Conservation (phyloP, 2,888 invertebrate species). For the Lumbricus terrestris region DNA sequence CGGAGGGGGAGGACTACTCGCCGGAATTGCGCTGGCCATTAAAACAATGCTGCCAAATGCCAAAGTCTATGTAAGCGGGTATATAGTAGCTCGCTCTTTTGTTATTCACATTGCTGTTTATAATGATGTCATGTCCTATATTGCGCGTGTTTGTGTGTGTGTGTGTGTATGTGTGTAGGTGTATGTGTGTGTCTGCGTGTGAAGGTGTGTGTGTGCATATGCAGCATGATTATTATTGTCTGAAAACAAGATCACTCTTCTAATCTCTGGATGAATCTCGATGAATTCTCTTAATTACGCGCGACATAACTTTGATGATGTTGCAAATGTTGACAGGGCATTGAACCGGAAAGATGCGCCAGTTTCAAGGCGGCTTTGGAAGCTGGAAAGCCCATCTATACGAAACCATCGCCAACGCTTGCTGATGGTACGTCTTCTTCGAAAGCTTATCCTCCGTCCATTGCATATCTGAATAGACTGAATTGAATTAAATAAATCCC, state of each 20-base stretch:
- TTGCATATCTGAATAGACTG: not conserved
- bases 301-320: too few relatives aligned
- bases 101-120: not conserved
- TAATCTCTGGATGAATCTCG: too few relatives aligned
- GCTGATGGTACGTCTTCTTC: constrained; percentile 73
- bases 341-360: constrained; percentile 86
- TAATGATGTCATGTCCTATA: not conserved
- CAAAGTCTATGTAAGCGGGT: constrained; percentile 76
- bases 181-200: too few relatives aligned
- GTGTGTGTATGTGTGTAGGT: too few relatives aligned
- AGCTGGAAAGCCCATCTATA: constrained; percentile 70
- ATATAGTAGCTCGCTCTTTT: not conserved
- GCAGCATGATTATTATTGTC: too few relatives aligned
- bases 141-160: too few relatives aligned
- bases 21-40: constrained; percentile 84
- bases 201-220: too few relatives aligned
- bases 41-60: constrained; percentile 81
- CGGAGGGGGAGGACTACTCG: constrained; percentile 89
- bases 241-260: too few relatives aligned
- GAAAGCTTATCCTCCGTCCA: not conserved
- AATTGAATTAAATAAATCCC: too few relatives aligned
- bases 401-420: constrained; percentile 72
- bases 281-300: too few relatives aligned
- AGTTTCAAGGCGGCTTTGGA: constrained; percentile 77
- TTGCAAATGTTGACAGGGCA: constrained; percentile 65